Conservation (phyloP, 1,140 invertebrate species). For the Pogonomyrmex californicus region DNA sequence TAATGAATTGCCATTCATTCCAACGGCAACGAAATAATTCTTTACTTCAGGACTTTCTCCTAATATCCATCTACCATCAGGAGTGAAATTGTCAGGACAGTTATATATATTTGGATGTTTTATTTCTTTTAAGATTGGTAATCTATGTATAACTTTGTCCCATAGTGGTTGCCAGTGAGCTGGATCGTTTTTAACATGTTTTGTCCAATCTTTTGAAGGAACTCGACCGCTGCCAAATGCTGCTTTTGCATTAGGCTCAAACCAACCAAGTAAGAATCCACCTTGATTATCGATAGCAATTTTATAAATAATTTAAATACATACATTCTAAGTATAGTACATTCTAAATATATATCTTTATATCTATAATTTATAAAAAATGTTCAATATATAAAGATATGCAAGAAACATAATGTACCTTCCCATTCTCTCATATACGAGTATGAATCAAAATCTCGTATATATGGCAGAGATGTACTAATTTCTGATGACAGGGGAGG, state of each 20-base stretch:
- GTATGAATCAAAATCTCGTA: conserved; percentile 91
- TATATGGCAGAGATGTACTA: conserved; percentile 85
- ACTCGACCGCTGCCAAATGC: conserved; percentile 88
- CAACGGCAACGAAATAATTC: conserved; percentile 95
- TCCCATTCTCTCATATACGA: conserved; percentile 89
- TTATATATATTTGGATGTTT: conserved; percentile 89
- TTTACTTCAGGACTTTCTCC: conserved; percentile 92
- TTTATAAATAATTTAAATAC: neutral
- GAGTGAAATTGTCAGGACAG: conserved; percentile 93
- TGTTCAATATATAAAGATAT: conserved; percentile 4
- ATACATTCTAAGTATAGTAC: neutral
- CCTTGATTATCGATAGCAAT: conserved; percentile 66
- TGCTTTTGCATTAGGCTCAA: conserved; percentile 90
- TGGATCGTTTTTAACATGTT: conserved; percentile 87
- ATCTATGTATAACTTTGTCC: conserved; percentile 89
- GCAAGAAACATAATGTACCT: conserved; percentile 64
- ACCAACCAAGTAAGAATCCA: conserved; percentile 90
- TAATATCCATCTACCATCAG: conserved; percentile 90
- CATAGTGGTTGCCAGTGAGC: conserved; percentile 90
- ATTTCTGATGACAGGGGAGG: conserved; percentile 83
- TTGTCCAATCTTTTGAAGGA: conserved; percentile 88
- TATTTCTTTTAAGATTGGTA: conserved; percentile 89
- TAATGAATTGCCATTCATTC: conserved; percentile 90
- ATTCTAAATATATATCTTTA: neutral
- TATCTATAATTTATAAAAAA: neutral